Conservation (phyloP, 2,113 vertebrate genomes). For the Perca flavescens region DNA sequence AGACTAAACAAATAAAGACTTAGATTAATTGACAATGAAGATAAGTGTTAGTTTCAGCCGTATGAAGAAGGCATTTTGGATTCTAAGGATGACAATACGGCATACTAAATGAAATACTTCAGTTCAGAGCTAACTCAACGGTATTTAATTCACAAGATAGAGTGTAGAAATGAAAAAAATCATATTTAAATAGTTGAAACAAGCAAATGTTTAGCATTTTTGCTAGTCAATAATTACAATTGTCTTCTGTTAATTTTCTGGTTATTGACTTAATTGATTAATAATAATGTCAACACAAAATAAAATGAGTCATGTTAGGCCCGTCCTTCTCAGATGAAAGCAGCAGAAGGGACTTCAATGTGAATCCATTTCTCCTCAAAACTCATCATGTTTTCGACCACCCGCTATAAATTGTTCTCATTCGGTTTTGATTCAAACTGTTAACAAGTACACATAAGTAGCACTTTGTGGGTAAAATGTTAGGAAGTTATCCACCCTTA, state of each 20-base stretch:
- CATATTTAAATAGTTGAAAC: background rate
- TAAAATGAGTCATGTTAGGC: background rate
- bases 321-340: background rate
- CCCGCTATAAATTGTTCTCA: background rate
- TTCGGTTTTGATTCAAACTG: background rate
- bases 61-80: background rate
- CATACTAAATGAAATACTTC: background rate
- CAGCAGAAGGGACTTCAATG: background rate
- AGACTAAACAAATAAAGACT: background rate
- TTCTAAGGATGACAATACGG: background rate
- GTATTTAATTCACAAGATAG: background rate
- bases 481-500: background rate
- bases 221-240: no score
- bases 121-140: background rate
- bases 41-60: background rate
- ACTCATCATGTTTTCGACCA: background rate
- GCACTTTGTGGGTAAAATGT: background rate
- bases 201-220: background rate
- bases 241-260: background rate
- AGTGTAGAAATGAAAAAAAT: background rate
- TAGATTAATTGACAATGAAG: background rate
- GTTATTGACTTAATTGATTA: background rate
- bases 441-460: background rate
- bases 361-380: background rate
- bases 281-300: background rate